Base-by-base conservation (phyloP, 2,888 invertebrate species). In the Mechanitis mazaeus region DNA sequence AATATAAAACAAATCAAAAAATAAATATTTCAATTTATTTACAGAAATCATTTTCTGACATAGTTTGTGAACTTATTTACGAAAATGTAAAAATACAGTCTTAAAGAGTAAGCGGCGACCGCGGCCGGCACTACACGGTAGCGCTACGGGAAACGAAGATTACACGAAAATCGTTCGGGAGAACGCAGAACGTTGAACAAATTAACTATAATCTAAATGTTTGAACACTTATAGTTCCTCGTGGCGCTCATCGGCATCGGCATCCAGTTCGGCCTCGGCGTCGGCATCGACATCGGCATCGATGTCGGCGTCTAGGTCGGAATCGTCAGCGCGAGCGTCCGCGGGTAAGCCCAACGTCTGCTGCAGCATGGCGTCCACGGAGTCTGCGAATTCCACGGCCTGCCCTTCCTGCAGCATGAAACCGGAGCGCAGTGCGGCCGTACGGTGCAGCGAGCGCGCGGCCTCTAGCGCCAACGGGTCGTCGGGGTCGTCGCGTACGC, bases 381-480 rank as follows among this genome's bases (percentile, higher is more conserved):
- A 93, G 57, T 94, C 94, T 0, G 98, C 98, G 89, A 99, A 98
- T 68, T 94, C 94, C 3, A 94, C 92, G 56, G 86, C 84, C 77
- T 87, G 87, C 1, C 86, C 88, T 80, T 88, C 88, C 76, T 87
- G 87, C 63, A 99, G 92, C 94, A 95, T 94, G 86, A 94, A 99
- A n/a, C 99, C 99, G 3, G 98, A 98, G 70, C 79, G 68, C 58
- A 98, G 89, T 2, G 97, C 98, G 9, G 98, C 98, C 11, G 97
- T 97, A 79, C 95, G 94, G 91, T 95, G 96, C 92, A 99, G 93
- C 91, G 98, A 95, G 63, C 93, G 73, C 7, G 98, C 97, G 83
- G 97, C 96, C 62, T 95, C 94, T 78, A 94, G 94, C 11, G 97
- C 96, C 1, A 91, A 92, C 12, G 92, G 90, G 84, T 97, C 97